phyloP scores from a whole-genome alignment of 2,113 vertebrate species.

The Cervus canadensis region DNA sequence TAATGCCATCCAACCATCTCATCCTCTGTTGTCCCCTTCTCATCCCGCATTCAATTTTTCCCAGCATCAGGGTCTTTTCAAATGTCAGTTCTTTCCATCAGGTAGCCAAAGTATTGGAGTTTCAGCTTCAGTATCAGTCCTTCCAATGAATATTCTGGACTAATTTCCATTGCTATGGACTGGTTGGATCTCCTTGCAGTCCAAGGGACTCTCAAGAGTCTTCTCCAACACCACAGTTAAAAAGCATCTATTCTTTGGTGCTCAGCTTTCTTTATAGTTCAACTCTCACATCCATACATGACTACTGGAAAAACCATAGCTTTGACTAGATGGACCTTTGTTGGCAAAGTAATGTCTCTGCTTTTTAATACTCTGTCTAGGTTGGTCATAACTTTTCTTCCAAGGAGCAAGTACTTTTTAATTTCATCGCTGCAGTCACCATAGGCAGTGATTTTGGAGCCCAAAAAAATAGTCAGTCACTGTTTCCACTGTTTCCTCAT shows the following conservation, averaged over 20 bases:
- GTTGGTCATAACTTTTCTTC: not conserved
- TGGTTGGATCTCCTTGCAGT: not conserved
- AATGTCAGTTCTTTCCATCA: not conserved
- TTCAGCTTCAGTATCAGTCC: not conserved
- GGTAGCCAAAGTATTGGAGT: not conserved
- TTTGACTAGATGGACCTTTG: not conserved
- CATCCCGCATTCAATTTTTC: fast-evolving
- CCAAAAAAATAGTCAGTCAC: not conserved
- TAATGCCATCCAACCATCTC: not conserved
- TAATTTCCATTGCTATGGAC: not conserved
- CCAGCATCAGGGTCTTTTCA: not conserved
- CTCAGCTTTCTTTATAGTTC: not conserved
- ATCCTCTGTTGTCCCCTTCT: not conserved
- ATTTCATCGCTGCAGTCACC: not conserved
- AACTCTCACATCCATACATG: not conserved
- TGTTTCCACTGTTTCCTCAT: not conserved
- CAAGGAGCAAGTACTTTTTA: not conserved
- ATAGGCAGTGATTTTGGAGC: not conserved
- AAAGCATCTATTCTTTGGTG: not conserved
- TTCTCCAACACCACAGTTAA: not conserved
- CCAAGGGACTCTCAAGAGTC: not conserved
- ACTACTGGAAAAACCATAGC: not conserved
- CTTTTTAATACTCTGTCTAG: not conserved
- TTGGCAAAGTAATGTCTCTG: not conserved
- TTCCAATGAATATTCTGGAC: not conserved